phyloP scores from a whole-genome alignment of 1,140 invertebrate genomes.

The Portunus trituberculatus region DNA sequence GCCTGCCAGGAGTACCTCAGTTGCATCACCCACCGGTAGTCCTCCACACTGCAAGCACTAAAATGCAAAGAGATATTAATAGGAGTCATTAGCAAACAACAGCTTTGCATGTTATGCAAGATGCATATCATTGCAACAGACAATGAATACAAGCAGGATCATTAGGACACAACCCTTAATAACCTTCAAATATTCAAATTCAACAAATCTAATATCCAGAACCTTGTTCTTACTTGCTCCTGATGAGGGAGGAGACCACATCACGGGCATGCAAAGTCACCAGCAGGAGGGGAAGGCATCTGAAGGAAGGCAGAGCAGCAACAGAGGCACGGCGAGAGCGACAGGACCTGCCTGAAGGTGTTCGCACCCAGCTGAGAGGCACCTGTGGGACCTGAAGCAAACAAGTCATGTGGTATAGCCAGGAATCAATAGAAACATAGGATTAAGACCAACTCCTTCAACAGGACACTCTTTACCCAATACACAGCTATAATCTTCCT shows the following conservation, averaged over 20 bases:
- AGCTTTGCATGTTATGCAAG: too few species aligned
- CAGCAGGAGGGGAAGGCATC: slow-evolving; percentile 59
- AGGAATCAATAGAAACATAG: not conserved
- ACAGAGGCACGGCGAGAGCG: not conserved
- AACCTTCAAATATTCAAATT: not conserved
- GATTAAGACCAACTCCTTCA: not conserved
- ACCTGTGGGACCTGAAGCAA: slow-evolving; percentile 13
- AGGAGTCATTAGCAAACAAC: too few species aligned
- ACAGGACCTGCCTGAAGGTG: slow-evolving; percentile 34
- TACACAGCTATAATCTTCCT: not conserved
- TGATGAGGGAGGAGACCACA: slow-evolving; percentile 39
- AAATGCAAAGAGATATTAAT: not conserved
- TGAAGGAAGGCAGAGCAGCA: not conserved
- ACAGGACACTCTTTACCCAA: not conserved
- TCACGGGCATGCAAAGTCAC: slow-evolving; percentile 53
- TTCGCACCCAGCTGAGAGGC: slow-evolving; percentile 57
- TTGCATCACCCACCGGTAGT: slow-evolving; percentile 51
- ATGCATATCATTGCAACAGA: too few species aligned
- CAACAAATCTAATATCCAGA: not conserved
- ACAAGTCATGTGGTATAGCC: not conserved
- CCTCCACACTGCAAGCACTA: slow-evolving; percentile 39
- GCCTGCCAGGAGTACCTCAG: slow-evolving; percentile 59
- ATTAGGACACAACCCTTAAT: not conserved
- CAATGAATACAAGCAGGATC: not conserved
- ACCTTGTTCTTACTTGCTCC: slow-evolving; percentile 32